Percentiles rank a stretch among this genome's conserved stretches.
Conservation (phyloP, 2,797 vertebrate genomes). For the Denticeps clupeoides region DNA sequence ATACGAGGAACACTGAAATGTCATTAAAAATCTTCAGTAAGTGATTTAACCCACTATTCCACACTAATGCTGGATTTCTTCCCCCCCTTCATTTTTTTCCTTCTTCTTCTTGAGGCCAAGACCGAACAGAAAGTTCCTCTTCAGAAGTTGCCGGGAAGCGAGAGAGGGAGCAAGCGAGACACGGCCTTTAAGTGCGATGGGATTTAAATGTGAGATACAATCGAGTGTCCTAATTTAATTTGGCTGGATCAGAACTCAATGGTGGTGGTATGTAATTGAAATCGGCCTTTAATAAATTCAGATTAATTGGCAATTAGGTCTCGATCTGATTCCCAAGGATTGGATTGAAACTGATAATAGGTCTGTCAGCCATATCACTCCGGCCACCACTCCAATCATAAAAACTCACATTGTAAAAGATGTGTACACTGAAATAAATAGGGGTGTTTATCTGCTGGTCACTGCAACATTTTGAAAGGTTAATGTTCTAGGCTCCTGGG, state of each 20-base stretch:
- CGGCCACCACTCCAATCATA: conserved; percentile 53
- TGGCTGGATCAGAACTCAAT: conserved; percentile 77
- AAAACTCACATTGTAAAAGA: conserved; percentile 11
- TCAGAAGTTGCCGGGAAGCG: conserved; percentile 65
- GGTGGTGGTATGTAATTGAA: conserved; percentile 88
- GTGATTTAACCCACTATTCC: conserved; percentile 99
- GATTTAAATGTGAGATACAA: conserved; percentile 75
- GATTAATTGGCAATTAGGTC: conserved; percentile 95
- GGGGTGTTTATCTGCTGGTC: conserved; percentile 28
- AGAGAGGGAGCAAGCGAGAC: conserved; percentile 46
- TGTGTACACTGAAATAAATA: not conserved
- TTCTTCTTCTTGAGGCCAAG: conserved; percentile 45
- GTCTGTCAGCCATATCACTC: conserved; percentile 66
- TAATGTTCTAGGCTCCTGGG: too few relatives aligned
- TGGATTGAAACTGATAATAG: conserved; percentile 82
- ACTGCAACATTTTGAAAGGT: too few relatives aligned
- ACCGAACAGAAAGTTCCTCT: conserved; percentile 72
- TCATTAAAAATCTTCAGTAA: conserved; percentile 99
- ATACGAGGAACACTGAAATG: conserved; percentile 99
- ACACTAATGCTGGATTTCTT: conserved; percentile 70
- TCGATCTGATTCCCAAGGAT: conserved; percentile 82
- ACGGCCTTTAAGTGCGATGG: conserved; percentile 67
- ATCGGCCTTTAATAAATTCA: conserved; percentile 98
- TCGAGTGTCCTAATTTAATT: conserved; percentile 92
- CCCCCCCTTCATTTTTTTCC: conserved; percentile 10